Base-by-base conservation (phyloP, 2,797 vertebrate species). In the Ispidina lecontei region DNA sequence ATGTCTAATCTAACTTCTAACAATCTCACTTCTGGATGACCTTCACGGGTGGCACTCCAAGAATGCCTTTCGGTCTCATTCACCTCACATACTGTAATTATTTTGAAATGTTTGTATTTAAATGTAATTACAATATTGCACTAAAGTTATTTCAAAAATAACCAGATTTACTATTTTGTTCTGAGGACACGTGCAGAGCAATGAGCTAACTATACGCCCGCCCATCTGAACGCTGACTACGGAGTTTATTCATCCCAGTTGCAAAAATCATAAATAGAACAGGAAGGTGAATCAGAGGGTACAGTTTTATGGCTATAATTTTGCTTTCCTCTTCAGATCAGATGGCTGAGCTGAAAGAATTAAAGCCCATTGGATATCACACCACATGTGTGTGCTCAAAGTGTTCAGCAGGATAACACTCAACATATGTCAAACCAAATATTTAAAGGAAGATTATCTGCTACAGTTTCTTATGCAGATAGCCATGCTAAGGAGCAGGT, bases 241-340 rank as follows among this genome's bases (percentile, higher is more conserved):
- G 1, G 81, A 67, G 62, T 95, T 96, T 91, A 89, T 94, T 89
- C 94, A 87, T 91, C 92, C 76, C 55, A 3, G 74, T 73, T 95
- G 92, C 94, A 96, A 64, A 96, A 95, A 91, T 91, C 91, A 83
- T 84, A 95, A 95, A 94, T 96, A 94, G 95, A 86, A 91, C 90
- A 94, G 93, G 94, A 96, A 96, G 94, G 94, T 95, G 94, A 96
- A 95, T 77, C 91, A 94, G 87, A 96, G 94, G 91, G 80, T 94
- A 92, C 26, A n/a, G 60, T 78, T 94, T 85, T 89, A 91, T 10
- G 51, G 68, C 82, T 94, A 79, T 86, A 93, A 94, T 95, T 95
- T 90, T 92, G 67, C 89, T 92, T 88, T 79, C 80, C 70, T 95
- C 91, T 85, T 96, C 79, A 92, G 67, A 91, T 96, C 79, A 94